Evolutionary conservation across 2,797 vertebrate genomes (phyloP).

Genomic region (Leucoraja ocellata): DNA sequence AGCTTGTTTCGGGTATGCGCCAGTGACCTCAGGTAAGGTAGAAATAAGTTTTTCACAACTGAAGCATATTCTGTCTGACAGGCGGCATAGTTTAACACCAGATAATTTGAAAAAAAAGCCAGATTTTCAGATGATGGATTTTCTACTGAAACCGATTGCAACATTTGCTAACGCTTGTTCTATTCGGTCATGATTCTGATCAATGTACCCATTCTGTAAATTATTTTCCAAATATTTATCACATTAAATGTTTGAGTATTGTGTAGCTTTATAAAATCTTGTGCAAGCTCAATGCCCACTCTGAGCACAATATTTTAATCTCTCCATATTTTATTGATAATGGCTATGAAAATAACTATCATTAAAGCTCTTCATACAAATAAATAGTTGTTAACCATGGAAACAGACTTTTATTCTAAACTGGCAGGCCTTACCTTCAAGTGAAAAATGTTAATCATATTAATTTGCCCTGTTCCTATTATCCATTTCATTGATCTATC

Average conservation of each 20-base stretch:
- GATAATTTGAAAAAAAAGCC: too few relatives aligned
- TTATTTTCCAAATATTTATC: not conserved
- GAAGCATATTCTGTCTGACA: too few relatives aligned
- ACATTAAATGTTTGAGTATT: not conserved
- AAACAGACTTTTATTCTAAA: not conserved
- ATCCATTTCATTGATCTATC: not conserved
- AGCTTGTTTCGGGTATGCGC: too few relatives aligned
- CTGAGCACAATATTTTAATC: not conserved
- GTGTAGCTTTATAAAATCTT: not conserved
- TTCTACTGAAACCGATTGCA: not conserved
- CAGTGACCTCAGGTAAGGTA: too few relatives aligned
- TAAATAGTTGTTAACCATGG: not conserved
- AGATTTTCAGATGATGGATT: not conserved
- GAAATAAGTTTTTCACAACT: too few relatives aligned
- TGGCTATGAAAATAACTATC: not conserved
- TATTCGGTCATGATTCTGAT: not conserved
- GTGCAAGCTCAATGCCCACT: not conserved
- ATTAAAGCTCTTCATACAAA: not conserved
- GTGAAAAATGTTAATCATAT: not conserved
- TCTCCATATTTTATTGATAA: not conserved
- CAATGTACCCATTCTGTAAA: not conserved
- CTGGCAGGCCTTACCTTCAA: not conserved
- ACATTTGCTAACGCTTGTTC: not conserved
- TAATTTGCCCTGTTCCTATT: not conserved
- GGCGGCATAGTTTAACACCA: too few relatives aligned